These are phyloP conservation scores for Sebastes reedi DNA, from an alignment of 2,797 vertebrate genomes.

Conservation along the genomic window DNA sequence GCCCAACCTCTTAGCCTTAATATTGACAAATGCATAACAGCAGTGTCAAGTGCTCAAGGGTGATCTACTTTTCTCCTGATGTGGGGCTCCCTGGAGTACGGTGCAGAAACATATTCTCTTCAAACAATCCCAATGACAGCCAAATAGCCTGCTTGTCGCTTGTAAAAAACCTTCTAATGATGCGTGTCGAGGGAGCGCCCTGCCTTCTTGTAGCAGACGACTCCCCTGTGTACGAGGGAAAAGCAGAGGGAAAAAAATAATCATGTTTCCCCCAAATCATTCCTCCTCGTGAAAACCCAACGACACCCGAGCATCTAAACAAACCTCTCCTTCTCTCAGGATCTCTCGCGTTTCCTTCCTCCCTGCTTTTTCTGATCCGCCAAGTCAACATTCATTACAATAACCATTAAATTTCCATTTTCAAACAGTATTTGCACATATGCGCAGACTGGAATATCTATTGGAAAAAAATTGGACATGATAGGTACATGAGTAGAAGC, in stretches of 20 bases:
- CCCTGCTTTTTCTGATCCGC: constrained; percentile 64
- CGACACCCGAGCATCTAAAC: constrained; percentile 73
- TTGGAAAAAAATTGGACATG: constrained; percentile 78
- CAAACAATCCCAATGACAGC: constrained; percentile 96
- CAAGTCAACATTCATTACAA: constrained; percentile 84
- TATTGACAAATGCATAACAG: constrained; percentile 89
- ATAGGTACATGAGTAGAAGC: constrained; percentile 76
- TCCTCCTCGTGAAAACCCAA: constrained; percentile 66
- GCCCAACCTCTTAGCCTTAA: constrained; percentile 83
- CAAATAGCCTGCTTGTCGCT: constrained; percentile 96
- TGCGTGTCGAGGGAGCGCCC: constrained; percentile 92
- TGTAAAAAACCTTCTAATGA: constrained; percentile 92
- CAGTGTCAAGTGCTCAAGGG: constrained; percentile 87
- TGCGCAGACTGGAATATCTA: constrained; percentile 57
- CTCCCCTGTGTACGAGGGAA: constrained; percentile 83
- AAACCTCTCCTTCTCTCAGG: constrained; percentile 66
- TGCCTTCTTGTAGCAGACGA: constrained; percentile 87
- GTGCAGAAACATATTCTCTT: constrained; percentile 92
- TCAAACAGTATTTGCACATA: constrained; percentile 63
- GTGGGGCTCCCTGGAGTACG: constrained; percentile 86
- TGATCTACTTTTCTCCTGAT: constrained; percentile 85
- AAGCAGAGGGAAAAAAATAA: constrained; percentile 79
- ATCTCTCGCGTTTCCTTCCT: constrained; percentile 41
- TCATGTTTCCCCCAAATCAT: constrained; percentile 82
- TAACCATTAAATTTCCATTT: constrained; percentile 81